A percentile compares a stretch with the other conserved stretches of the same genome.
Conservation (phyloP, 1,140 invertebrate species). For the Drosophila tsacasi region DNA sequence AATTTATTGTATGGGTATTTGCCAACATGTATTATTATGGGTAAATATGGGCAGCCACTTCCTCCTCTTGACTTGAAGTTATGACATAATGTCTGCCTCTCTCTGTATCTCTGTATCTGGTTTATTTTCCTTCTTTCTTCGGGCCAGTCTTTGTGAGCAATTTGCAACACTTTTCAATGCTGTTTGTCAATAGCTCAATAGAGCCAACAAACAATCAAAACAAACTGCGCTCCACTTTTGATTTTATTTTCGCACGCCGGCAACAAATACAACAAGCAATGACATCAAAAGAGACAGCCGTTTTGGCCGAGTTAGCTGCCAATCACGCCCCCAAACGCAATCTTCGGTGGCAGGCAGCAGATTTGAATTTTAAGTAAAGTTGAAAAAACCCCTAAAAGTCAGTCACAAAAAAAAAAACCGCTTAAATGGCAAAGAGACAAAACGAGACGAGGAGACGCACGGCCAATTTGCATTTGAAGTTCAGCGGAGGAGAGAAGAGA, state of each 20-base stretch:
- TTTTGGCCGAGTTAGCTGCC: conserved; percentile 49
- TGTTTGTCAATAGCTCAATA: conserved; percentile 64
- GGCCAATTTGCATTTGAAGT: conserved; percentile 52
- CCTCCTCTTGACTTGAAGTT: conserved; percentile 36
- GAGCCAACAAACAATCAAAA: conserved; percentile 56
- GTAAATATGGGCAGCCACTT: conserved; percentile 61
- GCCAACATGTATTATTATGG: conserved; percentile 38
- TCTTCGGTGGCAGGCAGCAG: conserved; percentile 43
- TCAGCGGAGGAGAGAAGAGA: conserved; percentile 9
- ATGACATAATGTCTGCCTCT: conserved; percentile 51
- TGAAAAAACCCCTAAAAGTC: conserved; percentile 8
- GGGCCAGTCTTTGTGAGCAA: conserved; percentile 32
- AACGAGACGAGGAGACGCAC: conserved; percentile 16
- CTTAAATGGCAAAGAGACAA: conserved; percentile 27
- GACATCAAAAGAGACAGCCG: conserved; percentile 65
- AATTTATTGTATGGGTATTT: conserved; percentile 31
- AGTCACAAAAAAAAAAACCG: conserved; percentile 9
- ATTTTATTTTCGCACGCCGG: conserved; percentile 66
- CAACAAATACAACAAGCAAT: conserved; percentile 32
- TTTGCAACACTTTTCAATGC: conserved; percentile 69
- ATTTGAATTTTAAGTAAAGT: conserved; percentile 49
- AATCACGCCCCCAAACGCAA: conserved; percentile 55
- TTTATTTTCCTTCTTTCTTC: conserved; percentile 14
- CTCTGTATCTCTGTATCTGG: neutral
- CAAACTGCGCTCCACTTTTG: conserved; percentile 74